Conservation (phyloP, 2,113 vertebrate genomes). For the Oncorhynchus gorbuscha region DNA sequence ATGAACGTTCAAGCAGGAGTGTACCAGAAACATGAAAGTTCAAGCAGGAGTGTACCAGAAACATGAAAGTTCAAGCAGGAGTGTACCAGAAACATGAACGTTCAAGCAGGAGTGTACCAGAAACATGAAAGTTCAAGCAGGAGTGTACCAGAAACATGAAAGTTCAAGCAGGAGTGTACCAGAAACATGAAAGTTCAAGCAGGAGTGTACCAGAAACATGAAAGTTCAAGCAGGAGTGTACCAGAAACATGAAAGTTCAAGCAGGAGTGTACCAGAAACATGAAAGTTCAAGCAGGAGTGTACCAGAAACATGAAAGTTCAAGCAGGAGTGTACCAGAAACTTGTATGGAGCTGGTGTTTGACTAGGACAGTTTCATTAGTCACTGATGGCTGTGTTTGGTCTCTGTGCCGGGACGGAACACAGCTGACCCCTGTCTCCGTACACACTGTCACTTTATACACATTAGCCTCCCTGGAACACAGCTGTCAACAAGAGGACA, state of each 20-base stretch:
- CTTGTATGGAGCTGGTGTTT: slow-evolving; percentile 30
- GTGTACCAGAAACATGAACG: slow-evolving; percentile 24
- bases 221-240: too few species aligned
- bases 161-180: too few species aligned
- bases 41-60: not conserved
- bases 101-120: too few species aligned
- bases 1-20: too few species aligned
- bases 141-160: too few species aligned
- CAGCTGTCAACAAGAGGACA: slow-evolving; percentile 7
- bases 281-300: too few species aligned
- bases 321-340: slow-evolving; percentile 29
- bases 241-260: too few species aligned
- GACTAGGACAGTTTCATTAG: slow-evolving; percentile 55
- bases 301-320: not conserved
- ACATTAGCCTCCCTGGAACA: slow-evolving; percentile 27
- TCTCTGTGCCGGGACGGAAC: slow-evolving; percentile 44
- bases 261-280: too few species aligned
- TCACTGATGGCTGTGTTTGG: slow-evolving; percentile 54
- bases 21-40: too few species aligned
- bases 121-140: too few species aligned
- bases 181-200: too few species aligned
- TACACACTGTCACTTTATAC: slow-evolving; percentile 42
- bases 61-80: not conserved
- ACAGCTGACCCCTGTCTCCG: slow-evolving; percentile 46
- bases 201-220: too few species aligned